Conservation (phyloP, 2,888 invertebrate genomes). For the Halocaridina rubra region DNA sequence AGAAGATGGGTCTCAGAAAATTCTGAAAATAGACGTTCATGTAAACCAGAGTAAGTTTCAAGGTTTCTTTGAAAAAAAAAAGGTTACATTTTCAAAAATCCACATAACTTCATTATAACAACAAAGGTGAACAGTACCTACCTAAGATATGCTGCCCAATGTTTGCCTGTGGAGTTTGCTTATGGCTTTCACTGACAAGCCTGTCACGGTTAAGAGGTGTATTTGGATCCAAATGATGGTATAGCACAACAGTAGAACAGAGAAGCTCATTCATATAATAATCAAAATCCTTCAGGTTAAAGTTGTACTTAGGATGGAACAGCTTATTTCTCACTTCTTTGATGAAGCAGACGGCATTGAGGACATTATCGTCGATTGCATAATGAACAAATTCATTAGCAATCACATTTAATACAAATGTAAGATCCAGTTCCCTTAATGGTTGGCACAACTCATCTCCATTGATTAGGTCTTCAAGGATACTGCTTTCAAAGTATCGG, state of each 20-base stretch:
- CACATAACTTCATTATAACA: neutral
- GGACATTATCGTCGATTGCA: neutral
- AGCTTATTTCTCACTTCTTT: neutral
- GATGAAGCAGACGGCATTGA: neutral
- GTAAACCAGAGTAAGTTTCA: too few species aligned
- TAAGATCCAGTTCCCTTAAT: neutral
- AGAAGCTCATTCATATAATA: neutral
- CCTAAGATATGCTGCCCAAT: neutral
- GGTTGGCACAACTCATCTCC: neutral
- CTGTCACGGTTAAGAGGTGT: neutral
- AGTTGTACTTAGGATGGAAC: neutral
- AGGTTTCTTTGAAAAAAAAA: too few species aligned
- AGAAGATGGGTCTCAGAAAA: too few species aligned
- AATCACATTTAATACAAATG: slow-evolving; percentile 4
- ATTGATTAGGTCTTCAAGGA: neutral
- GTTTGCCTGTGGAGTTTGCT: neutral
- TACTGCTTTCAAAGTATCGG: neutral
- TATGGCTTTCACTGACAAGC: neutral
- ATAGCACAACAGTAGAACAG: neutral
- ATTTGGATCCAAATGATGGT: neutral
- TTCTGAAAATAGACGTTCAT: too few species aligned
- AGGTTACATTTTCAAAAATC: neutral
- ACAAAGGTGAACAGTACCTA: neutral
- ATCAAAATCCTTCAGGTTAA: neutral
- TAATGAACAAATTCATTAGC: neutral